Percentiles rank a stretch among this genome's conserved stretches.
These are phyloP conservation scores for Rhingia rostrata DNA, from an alignment of 2,888 invertebrate genomes.

Conservation along the genomic window DNA sequence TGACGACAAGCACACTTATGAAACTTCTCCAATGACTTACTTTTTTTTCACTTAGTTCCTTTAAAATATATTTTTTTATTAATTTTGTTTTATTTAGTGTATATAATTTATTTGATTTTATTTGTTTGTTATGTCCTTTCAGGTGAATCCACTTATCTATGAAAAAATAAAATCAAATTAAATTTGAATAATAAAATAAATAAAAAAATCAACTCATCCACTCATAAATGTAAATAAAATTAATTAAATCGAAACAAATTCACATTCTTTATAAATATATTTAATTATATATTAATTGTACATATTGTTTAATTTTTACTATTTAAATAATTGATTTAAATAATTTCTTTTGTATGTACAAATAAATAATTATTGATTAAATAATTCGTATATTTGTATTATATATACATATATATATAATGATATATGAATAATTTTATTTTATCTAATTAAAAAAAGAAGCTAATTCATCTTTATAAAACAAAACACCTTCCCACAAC, in stretches of 20 bases:
- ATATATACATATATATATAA: background rate
- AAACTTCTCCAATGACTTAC: background rate
- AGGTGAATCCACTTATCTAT: slow-evolving; percentile 82
- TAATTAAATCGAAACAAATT: slow-evolving; percentile 42
- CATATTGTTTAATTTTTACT: slow-evolving; percentile 54
- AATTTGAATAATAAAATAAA: slow-evolving; percentile 33
- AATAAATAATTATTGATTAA: slow-evolving; percentile 47
- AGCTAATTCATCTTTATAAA: slow-evolving; percentile 51
- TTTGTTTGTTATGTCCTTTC: slow-evolving; percentile 77
- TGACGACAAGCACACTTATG: background rate
- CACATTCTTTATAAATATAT: slow-evolving; percentile 56
- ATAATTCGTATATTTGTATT: slow-evolving; percentile 52
- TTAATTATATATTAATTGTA: slow-evolving; percentile 55
- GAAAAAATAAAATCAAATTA: slow-evolving; percentile 69
- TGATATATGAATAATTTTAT: slow-evolving; percentile 28
- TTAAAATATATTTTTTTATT: background rate
- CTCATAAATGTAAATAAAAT: slow-evolving; percentile 67
- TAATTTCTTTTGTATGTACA: slow-evolving; percentile 46
- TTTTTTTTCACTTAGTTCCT: background rate
- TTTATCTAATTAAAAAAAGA: slow-evolving; percentile 33
- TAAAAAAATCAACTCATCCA: slow-evolving; percentile 51
- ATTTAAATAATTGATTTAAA: slow-evolving; percentile 55
- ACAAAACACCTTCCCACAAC: slow-evolving; percentile 1
- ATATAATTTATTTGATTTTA: slow-evolving; percentile 62
- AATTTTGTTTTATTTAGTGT: slow-evolving; percentile 16